Evolutionary conservation across 2,797 vertebrate species (phyloP), one percentile per base, ranked within the genome.

Genomic region (Sphaeramia orbicularis): DNA sequence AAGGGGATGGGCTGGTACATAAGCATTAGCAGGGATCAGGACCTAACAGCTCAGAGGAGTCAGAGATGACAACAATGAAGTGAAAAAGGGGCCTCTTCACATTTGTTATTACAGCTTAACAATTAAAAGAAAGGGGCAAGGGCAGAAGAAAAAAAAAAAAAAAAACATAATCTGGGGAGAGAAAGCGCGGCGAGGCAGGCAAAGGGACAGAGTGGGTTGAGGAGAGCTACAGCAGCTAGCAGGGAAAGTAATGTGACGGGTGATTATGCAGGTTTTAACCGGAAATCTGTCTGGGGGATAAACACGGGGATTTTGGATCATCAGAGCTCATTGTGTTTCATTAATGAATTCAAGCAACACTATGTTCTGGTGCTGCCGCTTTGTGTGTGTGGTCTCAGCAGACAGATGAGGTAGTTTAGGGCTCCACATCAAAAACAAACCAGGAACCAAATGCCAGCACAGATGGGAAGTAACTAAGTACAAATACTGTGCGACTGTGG

Each of bases 191-290:
- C 6, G 40, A 61, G 12, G 50, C 43, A 73, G 54, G 56, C 6
- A 4, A 47, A 64, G 40, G 44, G 21, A 61, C 19, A 0, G 30
- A 56, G 63, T 38, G 52, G 43, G 57, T 69, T 55, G 40, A 56
- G 66, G 75, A 71, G 71, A 71, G 61, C 47, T 32, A 35, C 32
- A 35, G 32, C 32, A 60, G 57, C 40, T 53, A 54, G 48, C 54
- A 50, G 37, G 48, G 72, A 78, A 64, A 71, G 40, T 37, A 78
- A 80, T 83, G 54, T 71, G 73, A 80, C 68, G 57, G 59, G 65
- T 56, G 63, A 87, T 83, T 82, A 86, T 78, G 70, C 65, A 65
- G 78, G 66, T 80, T 86, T 80, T 68, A 74, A 69, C 37, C 63
- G 66, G 55, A 81, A 77, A 74, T 81, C 56, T 79, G 62, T 69